These are phyloP conservation scores for Troglohyphantes excavatus DNA, from an alignment of 2,888 invertebrate genomes.

Conservation along the genomic window DNA sequence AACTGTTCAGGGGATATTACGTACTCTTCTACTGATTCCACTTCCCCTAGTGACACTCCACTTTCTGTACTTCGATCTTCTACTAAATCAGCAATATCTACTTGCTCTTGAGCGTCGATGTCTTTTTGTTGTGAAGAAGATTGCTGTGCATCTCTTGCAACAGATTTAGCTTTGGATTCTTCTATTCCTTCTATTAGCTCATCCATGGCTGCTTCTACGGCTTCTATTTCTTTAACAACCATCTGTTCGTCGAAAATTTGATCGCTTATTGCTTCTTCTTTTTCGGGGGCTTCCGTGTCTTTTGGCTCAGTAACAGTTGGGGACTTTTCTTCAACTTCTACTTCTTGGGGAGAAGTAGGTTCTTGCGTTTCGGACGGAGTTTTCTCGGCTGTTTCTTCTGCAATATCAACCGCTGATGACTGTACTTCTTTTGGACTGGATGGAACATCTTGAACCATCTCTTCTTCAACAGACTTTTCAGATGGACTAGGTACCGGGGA, in stretches of 20 bases:
- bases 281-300: not conserved
- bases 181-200: conserved; percentile 74
- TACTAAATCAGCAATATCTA: conserved; percentile 9
- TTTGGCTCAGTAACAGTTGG: conserved; percentile 23
- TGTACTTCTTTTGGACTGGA: conserved; percentile 48
- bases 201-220: conserved; percentile 74
- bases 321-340: not conserved
- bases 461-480: conserved; percentile 42
- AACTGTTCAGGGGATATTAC: conserved; percentile 4
- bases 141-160: not conserved
- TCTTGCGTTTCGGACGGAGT: conserved; percentile 64
- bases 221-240: conserved; percentile 76
- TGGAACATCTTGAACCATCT: conserved; percentile 40
- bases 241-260: conserved; percentile 68
- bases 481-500: conserved; percentile 57
- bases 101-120: conserved; percentile 9
- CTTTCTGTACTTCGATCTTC: conserved; percentile 8
- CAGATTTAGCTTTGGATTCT: conserved; percentile 41
- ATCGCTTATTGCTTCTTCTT: conserved; percentile 6
- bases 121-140: not conserved
- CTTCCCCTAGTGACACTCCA: conserved; percentile 13
- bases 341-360: not conserved
- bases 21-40: not conserved
- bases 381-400: conserved; percentile 45
- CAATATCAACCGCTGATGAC: not conserved